A percentile compares a stretch with the other conserved stretches of the same genome.
phyloP scores from a whole-genome alignment of 2,797 vertebrate species.

The Garrulus glandarius region DNA sequence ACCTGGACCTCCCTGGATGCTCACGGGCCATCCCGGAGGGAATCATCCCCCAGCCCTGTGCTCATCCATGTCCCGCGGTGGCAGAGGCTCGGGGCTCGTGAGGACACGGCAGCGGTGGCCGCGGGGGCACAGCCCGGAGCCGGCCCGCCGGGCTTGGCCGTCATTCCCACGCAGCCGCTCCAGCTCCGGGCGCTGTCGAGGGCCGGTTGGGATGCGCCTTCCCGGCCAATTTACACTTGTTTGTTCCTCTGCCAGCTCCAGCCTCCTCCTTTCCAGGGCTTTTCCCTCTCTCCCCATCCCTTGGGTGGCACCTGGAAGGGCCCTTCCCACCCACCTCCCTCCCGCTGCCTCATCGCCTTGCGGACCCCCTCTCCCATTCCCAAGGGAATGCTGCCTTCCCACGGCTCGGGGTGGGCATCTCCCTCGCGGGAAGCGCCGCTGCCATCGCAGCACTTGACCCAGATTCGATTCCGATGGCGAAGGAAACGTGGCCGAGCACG shows the following conservation, averaged over 20 bases:
- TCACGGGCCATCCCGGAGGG: neutral
- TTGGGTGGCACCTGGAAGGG: neutral
- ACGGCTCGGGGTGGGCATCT: neutral
- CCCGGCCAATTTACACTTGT: neutral
- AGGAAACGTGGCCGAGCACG: neutral
- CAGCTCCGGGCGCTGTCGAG: neutral
- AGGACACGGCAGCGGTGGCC: neutral
- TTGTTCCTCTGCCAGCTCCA: conserved; percentile 8
- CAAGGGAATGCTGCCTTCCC: neutral
- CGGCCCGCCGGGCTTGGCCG: neutral
- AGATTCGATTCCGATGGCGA: neutral
- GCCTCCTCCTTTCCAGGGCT: neutral
- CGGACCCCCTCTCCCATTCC: neutral
- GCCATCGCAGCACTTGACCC: neutral
- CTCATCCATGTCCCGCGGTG: fast-evolving
- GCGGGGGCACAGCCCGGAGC: neutral
- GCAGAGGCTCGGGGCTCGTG: fast-evolving
- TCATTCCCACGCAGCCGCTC: neutral
- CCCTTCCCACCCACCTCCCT: neutral
- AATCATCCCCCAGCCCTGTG: fast-evolving
- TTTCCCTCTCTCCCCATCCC: neutral
- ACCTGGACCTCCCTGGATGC: no score
- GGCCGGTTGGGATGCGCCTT: neutral
- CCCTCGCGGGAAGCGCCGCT: neutral
- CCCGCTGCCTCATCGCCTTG: fast-evolving